Conservation (phyloP, 2,797 vertebrate species). For the Melanogrammus aeglefinus region DNA sequence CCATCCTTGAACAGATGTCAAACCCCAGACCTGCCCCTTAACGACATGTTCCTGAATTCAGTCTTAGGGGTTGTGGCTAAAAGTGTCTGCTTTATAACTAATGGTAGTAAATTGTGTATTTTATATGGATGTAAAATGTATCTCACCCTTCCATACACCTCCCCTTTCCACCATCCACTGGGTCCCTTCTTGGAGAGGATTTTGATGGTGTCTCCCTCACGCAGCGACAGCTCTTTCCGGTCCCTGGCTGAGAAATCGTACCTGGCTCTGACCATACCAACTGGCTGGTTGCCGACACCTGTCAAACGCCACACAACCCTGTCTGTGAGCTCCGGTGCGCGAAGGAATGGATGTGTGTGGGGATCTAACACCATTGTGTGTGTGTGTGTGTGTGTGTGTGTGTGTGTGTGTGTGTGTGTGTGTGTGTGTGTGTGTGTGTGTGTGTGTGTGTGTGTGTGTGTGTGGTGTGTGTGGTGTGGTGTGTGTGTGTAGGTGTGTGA, state of each 20-base stretch:
- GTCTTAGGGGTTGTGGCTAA: neutral
- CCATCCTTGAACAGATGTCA: neutral
- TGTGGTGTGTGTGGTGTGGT: no score
- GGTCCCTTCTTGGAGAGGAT: constrained; percentile 89
- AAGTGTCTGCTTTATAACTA: neutral
- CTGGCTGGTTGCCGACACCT: constrained; percentile 73
- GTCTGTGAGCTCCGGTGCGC: neutral
- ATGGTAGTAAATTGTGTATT: neutral
- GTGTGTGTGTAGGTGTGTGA: no score
- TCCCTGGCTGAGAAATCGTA: constrained; percentile 91
- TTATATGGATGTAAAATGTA: neutral
- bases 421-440: no score
- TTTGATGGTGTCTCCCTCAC: constrained; percentile 87
- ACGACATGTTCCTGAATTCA: neutral
- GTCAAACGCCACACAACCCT: constrained; percentile 23
- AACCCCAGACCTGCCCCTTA: neutral
- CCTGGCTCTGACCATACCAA: constrained; percentile 82
- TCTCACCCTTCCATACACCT: constrained; percentile 89
- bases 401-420: no score
- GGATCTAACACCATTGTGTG: neutral
- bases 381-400: neutral
- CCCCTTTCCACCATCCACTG: constrained; percentile 92
- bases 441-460: no score
- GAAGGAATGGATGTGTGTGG: neutral
- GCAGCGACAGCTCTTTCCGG: constrained; percentile 83